Conservation (phyloP, 2,888 invertebrate species). For the Trisateles emortualis region DNA sequence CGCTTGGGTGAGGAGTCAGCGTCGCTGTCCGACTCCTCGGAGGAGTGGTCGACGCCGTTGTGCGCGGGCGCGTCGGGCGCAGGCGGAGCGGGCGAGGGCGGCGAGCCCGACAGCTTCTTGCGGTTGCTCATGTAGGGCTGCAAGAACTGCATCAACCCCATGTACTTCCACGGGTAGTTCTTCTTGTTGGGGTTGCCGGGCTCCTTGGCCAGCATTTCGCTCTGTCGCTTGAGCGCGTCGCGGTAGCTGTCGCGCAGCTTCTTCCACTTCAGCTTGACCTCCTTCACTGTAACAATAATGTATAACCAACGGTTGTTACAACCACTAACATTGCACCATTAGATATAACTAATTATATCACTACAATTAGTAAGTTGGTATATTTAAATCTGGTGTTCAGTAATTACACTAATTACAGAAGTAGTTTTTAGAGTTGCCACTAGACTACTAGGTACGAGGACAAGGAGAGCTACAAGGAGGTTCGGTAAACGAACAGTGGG, state of each 20-base stretch:
- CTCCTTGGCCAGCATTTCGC: slow-evolving; percentile 70
- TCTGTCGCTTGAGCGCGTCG: slow-evolving; percentile 79
- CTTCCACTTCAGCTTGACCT: slow-evolving; percentile 81
- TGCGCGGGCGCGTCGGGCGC: slow-evolving; percentile 29
- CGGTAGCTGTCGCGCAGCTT: slow-evolving; percentile 82
- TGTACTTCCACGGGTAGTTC: slow-evolving; percentile 79
- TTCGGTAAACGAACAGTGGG: too few species aligned
- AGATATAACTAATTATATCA: too few species aligned
- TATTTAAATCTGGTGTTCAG: too few species aligned
- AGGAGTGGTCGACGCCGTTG: slow-evolving; percentile 40
- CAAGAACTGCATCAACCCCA: slow-evolving; percentile 78
- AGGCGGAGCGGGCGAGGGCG: slow-evolving; percentile 38
- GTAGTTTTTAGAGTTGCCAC: too few species aligned
- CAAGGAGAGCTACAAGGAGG: too few species aligned
- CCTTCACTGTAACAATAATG: slow-evolving; percentile 72
- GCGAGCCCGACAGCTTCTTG: slow-evolving; percentile 65
- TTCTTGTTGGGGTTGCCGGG: slow-evolving; percentile 60
- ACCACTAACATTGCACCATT: neutral
- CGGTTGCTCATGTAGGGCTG: slow-evolving; percentile 81
- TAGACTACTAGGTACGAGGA: too few species aligned
- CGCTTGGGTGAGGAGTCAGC: slow-evolving; percentile 57
- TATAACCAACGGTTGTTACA: neutral
- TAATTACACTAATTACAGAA: too few species aligned
- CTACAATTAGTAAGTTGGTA: too few species aligned
- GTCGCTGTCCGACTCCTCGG: slow-evolving; percentile 52